Conservation (phyloP, 2,113 vertebrate genomes). For the Microcebus tavaratra region DNA sequence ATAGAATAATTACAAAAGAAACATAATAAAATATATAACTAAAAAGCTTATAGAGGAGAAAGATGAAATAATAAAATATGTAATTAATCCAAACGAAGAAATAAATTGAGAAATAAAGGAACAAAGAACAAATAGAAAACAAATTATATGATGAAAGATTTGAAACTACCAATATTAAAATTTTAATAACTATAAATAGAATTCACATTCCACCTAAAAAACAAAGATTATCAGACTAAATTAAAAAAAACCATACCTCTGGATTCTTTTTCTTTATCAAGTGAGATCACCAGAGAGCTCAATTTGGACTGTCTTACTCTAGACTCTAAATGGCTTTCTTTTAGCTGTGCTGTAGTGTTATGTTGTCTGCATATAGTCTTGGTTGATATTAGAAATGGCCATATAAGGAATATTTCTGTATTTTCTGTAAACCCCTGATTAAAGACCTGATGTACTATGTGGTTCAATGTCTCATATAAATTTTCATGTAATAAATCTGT, state of each 20-base stretch:
- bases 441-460: background rate
- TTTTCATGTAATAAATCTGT: slow-evolving; percentile 35
- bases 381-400: slow-evolving; percentile 11
- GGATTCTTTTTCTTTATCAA: background rate
- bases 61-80: slow-evolving; percentile 12
- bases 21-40: background rate
- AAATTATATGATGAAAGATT: background rate
- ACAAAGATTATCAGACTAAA: background rate
- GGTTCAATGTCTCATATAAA: slow-evolving; percentile 4
- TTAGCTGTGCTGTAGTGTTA: background rate
- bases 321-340: slow-evolving; percentile 8
- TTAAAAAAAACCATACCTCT: background rate
- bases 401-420: slow-evolving; percentile 45
- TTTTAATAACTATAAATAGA: slow-evolving; percentile 11
- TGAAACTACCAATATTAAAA: background rate
- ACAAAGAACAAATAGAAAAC: background rate
- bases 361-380: background rate
- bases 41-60: background rate
- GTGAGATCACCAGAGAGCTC: background rate
- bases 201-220: background rate
- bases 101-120: background rate
- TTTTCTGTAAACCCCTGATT: slow-evolving; percentile 7
- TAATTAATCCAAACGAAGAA: background rate
- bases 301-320: background rate
- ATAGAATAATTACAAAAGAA: background rate